Evolutionary conservation across 2,113 vertebrate species (phyloP).

Genomic region (Corythaixoides concolor): DNA sequence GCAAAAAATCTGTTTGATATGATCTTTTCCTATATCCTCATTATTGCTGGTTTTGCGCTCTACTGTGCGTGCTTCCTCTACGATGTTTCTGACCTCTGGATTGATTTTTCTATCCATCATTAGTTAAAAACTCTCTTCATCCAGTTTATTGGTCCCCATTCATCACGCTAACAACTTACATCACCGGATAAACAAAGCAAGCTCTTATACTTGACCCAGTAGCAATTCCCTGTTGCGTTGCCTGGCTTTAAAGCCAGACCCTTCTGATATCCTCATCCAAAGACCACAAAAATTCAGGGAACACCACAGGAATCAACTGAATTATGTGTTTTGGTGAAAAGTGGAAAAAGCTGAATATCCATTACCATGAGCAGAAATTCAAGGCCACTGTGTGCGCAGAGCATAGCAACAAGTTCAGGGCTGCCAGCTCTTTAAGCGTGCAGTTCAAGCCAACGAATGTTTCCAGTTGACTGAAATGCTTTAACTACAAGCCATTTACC

Average conservation of each 20-base stretch:
- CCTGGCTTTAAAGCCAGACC: background rate
- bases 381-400: background rate
- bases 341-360: background rate
- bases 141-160: background rate
- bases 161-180: background rate
- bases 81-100: background rate
- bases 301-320: background rate
- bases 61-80: background rate
- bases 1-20: background rate
- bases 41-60: background rate
- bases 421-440: background rate
- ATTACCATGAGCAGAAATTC: background rate
- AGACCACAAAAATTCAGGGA: background rate
- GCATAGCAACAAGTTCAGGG: constrained; percentile 27
- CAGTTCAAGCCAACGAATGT: constrained; percentile 7
- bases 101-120: background rate
- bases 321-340: background rate
- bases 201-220: background rate
- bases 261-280: background rate
- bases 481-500: background rate
- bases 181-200: background rate
- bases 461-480: constrained; percentile 35
- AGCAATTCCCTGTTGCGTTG: background rate
- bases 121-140: background rate
- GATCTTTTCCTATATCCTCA: background rate